A percentile compares a stretch with the other conserved stretches of the same genome.
These are phyloP conservation scores for Chymomyza caudatula DNA, from an alignment of 2,888 invertebrate species.

Conservation along the genomic window DNA sequence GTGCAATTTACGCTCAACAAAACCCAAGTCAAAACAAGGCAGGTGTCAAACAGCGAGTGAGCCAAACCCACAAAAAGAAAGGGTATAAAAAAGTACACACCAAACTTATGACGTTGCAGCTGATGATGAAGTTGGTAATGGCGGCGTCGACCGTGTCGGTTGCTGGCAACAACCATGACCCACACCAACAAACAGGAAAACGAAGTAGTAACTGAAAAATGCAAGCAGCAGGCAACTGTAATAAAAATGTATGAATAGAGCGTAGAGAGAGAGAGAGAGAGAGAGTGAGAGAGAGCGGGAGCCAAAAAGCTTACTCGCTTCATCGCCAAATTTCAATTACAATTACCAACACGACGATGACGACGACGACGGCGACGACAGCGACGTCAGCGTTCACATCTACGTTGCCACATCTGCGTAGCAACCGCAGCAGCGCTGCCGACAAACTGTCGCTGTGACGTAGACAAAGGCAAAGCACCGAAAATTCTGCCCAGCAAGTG, in stretches of 20 bases:
- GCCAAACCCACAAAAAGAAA: constrained; percentile 35
- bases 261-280: constrained; percentile 2
- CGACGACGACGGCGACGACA: neutral
- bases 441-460: constrained; percentile 17
- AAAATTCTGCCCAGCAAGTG: neutral
- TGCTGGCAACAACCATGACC: constrained; percentile 68
- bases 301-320: constrained; percentile 60
- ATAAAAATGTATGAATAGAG: constrained; percentile 48
- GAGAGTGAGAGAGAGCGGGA: constrained; percentile 3
- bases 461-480: constrained; percentile 11
- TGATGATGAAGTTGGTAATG: constrained; percentile 6
- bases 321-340: constrained; percentile 75
- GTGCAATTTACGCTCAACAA: constrained; percentile 40
- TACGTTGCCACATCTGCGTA: too few relatives aligned
- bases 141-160: constrained; percentile 6
- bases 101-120: constrained; percentile 23
- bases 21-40: constrained; percentile 59
- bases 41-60: constrained; percentile 36
- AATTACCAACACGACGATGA: constrained; percentile 55
- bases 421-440: too few relatives aligned
- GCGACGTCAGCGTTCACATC: constrained; percentile 14
- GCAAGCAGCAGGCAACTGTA: constrained; percentile 53
- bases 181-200: constrained; percentile 72
- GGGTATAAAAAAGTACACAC: neutral
- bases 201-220: constrained; percentile 36